These are phyloP conservation scores for Megalops atlanticus DNA, from an alignment of 2,113 vertebrate species.

Conservation along the genomic window DNA sequence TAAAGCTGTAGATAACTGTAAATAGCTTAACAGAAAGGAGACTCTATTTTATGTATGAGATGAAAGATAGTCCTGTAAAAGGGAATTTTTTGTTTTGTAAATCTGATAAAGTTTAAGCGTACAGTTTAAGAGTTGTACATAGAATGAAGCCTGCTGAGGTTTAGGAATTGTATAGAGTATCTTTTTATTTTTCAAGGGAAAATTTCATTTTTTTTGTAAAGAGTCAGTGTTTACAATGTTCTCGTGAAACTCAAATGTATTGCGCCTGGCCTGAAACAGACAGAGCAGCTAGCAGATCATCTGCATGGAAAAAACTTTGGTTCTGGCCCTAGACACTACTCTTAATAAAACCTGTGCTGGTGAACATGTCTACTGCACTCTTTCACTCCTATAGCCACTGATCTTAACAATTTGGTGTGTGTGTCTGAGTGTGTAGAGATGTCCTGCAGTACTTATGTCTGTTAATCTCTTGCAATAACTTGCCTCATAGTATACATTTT, in stretches of 20 bases:
- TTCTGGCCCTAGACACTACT: slow-evolving; percentile 12
- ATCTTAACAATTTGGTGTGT: neutral
- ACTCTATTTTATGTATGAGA: slow-evolving; percentile 75
- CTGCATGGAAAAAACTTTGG: slow-evolving; percentile 9
- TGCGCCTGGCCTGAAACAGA: slow-evolving; percentile 17
- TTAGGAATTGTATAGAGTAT: slow-evolving; percentile 50
- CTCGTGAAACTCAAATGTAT: slow-evolving; percentile 51
- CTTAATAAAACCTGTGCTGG: slow-evolving; percentile 22
- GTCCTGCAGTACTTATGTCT: too few relatives aligned
- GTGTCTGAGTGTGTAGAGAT: too few relatives aligned
- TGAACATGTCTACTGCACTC: neutral
- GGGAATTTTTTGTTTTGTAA: slow-evolving; percentile 63
- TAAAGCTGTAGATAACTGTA: slow-evolving; percentile 60
- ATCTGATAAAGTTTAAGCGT: slow-evolving; percentile 47
- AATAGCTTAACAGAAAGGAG: slow-evolving; percentile 71
- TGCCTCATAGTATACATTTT: too few relatives aligned
- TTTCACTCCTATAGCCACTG: neutral
- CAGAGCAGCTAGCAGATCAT: slow-evolving; percentile 13
- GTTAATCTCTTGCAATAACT: too few relatives aligned
- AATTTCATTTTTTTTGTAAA: slow-evolving; percentile 63
- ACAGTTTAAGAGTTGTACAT: slow-evolving; percentile 42
- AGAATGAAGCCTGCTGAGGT: slow-evolving; percentile 29
- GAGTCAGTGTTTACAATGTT: slow-evolving; percentile 72
- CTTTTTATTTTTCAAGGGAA: slow-evolving; percentile 48
- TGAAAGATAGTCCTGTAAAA: slow-evolving; percentile 58